Percentiles rank a stretch among this genome's conserved stretches.
phyloP scores from a whole-genome alignment of 2,113 vertebrate genomes.

The Tautogolabrus adspersus region DNA sequence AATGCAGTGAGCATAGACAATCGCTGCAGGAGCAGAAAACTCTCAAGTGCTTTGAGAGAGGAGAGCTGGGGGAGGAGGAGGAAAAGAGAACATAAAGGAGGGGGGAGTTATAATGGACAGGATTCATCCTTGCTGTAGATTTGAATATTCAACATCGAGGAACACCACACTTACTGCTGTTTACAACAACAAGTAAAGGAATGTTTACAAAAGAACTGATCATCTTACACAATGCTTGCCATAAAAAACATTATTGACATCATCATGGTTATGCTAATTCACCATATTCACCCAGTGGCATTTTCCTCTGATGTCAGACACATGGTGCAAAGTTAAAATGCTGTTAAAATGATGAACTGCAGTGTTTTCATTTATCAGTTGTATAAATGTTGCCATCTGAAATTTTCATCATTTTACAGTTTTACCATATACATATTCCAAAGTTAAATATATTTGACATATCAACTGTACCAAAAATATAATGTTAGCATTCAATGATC shows the following conservation, averaged over 20 bases:
- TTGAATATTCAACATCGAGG: conserved; percentile 18
- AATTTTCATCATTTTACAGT: too few relatives aligned
- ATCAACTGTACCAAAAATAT: too few relatives aligned
- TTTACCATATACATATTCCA: too few relatives aligned
- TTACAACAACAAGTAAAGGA: conserved; percentile 37
- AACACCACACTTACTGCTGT: conserved; percentile 35
- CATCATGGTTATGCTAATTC: conserved; percentile 7
- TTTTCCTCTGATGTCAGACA: background rate
- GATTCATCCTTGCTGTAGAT: conserved; percentile 36
- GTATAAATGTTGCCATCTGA: too few relatives aligned
- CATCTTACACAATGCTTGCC: conserved; percentile 48
- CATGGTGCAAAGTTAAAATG: background rate
- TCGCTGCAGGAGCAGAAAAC: conserved; percentile 65
- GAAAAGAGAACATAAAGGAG: background rate
- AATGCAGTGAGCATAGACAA: conserved; percentile 70
- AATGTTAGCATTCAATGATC: too few relatives aligned
- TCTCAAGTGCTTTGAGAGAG: conserved; percentile 76
- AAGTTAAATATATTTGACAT: too few relatives aligned
- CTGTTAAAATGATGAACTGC: too few relatives aligned
- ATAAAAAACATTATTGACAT: conserved; percentile 23
- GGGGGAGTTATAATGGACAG: conserved; percentile 28
- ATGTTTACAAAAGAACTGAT: conserved; percentile 28
- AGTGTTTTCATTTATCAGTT: too few relatives aligned
- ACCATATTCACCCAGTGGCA: background rate
- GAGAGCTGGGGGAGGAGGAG: background rate